Evolutionary conservation across 2,113 vertebrate genomes (phyloP).

Genomic region (Hippolais icterina): DNA sequence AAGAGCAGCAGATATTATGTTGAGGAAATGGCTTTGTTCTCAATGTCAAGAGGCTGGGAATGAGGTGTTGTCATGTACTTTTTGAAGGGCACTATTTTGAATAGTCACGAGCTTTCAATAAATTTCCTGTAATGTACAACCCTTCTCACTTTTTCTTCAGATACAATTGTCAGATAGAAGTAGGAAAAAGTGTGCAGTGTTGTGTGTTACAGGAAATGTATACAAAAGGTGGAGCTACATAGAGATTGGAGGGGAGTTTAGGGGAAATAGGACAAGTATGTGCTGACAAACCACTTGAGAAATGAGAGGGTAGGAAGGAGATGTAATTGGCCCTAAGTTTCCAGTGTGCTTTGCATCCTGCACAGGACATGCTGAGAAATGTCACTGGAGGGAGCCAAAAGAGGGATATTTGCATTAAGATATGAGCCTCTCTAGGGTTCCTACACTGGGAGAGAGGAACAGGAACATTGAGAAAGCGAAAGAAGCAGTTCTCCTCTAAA

Average conservation of each 20-base stretch:
- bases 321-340: not conserved
- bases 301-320: not conserved
- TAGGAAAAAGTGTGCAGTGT: accelerated
- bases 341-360: not conserved
- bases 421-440: not conserved
- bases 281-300: not conserved
- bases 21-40: not conserved
- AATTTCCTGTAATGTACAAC: not conserved
- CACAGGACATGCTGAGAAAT: not conserved
- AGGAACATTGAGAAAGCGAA: not conserved
- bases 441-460: not conserved
- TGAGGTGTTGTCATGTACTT: not conserved
- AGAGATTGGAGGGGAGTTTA: not conserved
- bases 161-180: not conserved
- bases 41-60: not conserved
- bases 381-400: not conserved
- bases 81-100: not conserved
- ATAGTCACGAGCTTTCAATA: not conserved
- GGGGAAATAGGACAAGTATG: not conserved
- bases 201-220: not conserved
- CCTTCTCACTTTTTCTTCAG: not conserved
- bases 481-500: not conserved
- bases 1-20: not conserved
- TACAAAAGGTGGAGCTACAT: not conserved
- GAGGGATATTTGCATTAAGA: not conserved